A percentile compares a stretch with the other conserved stretches of the same genome.
Evolutionary conservation across 1,140 invertebrate genomes (phyloP).

Genomic region (Drosophila subobscura): DNA sequence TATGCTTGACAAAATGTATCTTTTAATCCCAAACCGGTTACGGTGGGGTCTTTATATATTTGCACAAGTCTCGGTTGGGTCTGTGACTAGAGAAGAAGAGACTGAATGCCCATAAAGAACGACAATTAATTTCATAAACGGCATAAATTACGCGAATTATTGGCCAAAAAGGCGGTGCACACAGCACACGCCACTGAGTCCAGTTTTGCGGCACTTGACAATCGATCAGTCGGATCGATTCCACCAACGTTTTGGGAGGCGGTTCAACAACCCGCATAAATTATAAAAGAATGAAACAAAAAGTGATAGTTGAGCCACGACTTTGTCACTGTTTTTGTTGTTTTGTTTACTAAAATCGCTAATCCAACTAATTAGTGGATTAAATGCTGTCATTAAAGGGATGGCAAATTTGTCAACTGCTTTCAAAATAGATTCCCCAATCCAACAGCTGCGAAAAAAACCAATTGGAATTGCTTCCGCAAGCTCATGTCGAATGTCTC

Average conservation of each 20-base stretch:
- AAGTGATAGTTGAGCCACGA: conserved; percentile 75
- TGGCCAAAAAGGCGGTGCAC: conserved; percentile 57
- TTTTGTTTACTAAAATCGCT: conserved; percentile 42
- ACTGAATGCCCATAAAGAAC: conserved; percentile 28
- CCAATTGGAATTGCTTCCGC: conserved; percentile 61
- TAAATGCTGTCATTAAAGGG: conserved; percentile 41
- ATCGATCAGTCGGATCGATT: conserved; percentile 52
- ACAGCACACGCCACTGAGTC: conserved; percentile 52
- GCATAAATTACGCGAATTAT: conserved; percentile 51
- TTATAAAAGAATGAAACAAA: conserved; percentile 47
- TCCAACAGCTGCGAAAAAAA: conserved; percentile 16
- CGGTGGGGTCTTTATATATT: conserved; percentile 15
- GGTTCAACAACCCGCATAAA: conserved; percentile 73
- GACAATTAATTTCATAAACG: conserved; percentile 65
- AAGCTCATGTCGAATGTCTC: conserved; percentile 42
- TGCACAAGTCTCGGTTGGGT: conserved; percentile 24
- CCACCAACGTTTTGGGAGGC: conserved; percentile 25
- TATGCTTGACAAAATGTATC: conserved; percentile 8
- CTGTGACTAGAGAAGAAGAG: neutral
- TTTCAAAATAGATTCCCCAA: neutral
- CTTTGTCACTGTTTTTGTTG: neutral
- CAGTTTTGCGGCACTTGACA: conserved; percentile 46
- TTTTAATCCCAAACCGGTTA: conserved; percentile 30
- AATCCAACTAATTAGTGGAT: conserved; percentile 63
- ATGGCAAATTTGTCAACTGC: conserved; percentile 29